Base-by-base conservation (phyloP, 2,797 vertebrate species). In the Lycodopsis pacificus region DNA sequence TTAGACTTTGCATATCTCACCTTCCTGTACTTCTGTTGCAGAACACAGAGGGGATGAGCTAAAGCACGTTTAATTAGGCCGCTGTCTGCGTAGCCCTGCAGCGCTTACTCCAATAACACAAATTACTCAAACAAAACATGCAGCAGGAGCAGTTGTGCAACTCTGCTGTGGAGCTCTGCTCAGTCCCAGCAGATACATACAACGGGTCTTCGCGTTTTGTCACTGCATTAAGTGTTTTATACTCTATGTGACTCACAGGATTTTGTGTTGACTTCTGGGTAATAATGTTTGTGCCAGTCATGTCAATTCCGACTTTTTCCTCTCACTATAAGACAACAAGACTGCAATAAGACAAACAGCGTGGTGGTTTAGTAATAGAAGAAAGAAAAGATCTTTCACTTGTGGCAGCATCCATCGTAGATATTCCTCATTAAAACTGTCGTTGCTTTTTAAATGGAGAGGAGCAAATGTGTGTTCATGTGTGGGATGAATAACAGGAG, bases 401-500 rank as follows among this genome's bases (percentile, higher is more conserved):
- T 10, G 2, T 5, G 27, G 51, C 48, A 59, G 40, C 34, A 66
- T 69, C 19, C 20, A 30, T 59, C 1, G 9, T 14, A n/a, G n/a
- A 54, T 38, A 20, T 62, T 49, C 19, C 42, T 67, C 42, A 76
- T 58, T 72, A 73, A 49, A 72, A 30, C 25, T 25, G 27, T 12
- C 44, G 62, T 25, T 15, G 67, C 53, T 61, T 69, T 59, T 46
- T 38, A 68, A 72, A 11, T 25, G 30, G 36, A 71, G 40, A 77
- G 49, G 66, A 70, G 53, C 62, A 48, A 73, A 65, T 57, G 72
- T n/a, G 57, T 58, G 69, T 54, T 74, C 14, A 42, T 36, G 32
- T 51, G 76, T 49, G 73, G 65, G 65, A 48, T 44, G 53, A 79
- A 83, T 73, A 72, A 56, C 65, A 74, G 51, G 6, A 53, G 30